Evolutionary conservation across 2,797 vertebrate species (phyloP), one percentile per base, ranked within the genome.

Genomic region (Macrochelys suwanniensis): DNA sequence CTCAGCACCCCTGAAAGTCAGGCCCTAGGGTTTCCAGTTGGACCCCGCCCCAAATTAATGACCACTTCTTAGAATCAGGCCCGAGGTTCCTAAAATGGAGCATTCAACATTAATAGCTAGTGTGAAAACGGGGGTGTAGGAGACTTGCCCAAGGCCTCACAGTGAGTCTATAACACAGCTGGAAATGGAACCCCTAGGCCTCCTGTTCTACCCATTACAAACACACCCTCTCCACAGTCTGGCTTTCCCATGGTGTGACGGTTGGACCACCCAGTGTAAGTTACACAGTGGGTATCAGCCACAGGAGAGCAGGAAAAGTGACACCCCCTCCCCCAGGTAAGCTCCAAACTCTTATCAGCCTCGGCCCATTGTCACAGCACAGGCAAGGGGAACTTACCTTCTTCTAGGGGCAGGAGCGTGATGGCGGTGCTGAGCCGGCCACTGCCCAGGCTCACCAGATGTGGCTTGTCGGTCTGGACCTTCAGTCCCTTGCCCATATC

Each of bases 401-500:
- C 99, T 71, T 99, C 98, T 96, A 99, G 98, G 0, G 99, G 99
- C 97, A 99, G 98, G 87, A 99, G 98, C 0, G 99, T 99, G 97
- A 99, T 98, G 16, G 99, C 99, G 0, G 98, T 99, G 96, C 99
- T 99, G 85, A 99, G 99, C 4, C 99, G 98, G 47, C 99, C 99
- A 0, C 99, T 99, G 50, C 99, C 99, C 87, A 99, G 98, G 98
- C 99, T 99, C 96, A 99, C 99, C 97, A 99, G 97, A 95, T 99
- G 99, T 0, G 99, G 99, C 96, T 99, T 99, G 97, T 99, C 99
- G 0, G 99, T 99, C 95, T 99, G 99, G 92, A 99, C 99, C 96
- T 99, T 99, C 93, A 99, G 98, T 23, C 99, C 99, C 96, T 99
- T 99, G 68, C 99, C 99, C 0, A 98, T 99, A 96, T 99, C 99